Percentiles rank a stretch among this genome's conserved stretches.
phyloP scores from a whole-genome alignment of 2,113 vertebrate genomes.

The Passerina amoena region DNA sequence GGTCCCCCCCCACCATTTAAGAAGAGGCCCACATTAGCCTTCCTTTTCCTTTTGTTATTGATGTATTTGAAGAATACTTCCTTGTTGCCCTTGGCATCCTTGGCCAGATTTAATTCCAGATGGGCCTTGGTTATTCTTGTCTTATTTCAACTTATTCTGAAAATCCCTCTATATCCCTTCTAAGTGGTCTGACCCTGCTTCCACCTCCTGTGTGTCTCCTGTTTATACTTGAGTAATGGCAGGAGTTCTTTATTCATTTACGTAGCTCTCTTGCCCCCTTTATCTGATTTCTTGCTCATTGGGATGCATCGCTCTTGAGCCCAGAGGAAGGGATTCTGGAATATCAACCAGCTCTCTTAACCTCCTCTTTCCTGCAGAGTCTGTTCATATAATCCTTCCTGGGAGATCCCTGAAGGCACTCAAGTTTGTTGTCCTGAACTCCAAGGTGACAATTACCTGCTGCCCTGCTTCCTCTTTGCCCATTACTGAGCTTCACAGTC shows the following conservation, averaged over 20 bases:
- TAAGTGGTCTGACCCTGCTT: background rate
- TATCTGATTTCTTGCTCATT: background rate
- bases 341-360: background rate
- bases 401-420: background rate
- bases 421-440: background rate
- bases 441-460: background rate
- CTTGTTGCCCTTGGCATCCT: background rate
- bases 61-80: background rate
- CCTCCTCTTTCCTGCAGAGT: background rate
- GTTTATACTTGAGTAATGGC: background rate
- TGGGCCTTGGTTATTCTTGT: background rate
- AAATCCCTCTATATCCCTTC: background rate
- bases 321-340: background rate
- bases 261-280: background rate
- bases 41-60: background rate
- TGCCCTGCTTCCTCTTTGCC: background rate
- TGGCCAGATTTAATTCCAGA: background rate
- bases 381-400: background rate
- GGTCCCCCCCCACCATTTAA: background rate
- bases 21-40: background rate
- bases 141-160: background rate
- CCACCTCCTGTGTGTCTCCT: background rate
- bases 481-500: background rate
- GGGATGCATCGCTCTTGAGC: background rate
- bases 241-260: background rate